These are phyloP conservation scores for Notodonta dromedarius DNA, from an alignment of 2,888 invertebrate species.

Conservation along the genomic window DNA sequence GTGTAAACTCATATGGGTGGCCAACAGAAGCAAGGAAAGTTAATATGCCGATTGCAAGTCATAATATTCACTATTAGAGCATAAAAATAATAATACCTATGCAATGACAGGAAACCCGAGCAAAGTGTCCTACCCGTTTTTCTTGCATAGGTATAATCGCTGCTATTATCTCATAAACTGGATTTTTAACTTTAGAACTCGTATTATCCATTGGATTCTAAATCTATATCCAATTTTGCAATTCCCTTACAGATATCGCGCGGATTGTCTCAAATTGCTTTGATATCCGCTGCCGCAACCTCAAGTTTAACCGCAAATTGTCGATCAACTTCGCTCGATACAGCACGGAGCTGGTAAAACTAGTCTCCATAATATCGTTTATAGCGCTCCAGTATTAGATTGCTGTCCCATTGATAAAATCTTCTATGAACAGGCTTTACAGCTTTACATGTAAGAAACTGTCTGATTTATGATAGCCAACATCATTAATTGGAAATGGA, in stretches of 20 bases:
- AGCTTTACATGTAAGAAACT: conserved; percentile 1
- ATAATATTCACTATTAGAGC: too few relatives aligned
- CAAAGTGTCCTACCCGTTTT: not conserved
- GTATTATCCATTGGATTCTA: conserved; percentile 1
- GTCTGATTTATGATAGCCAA: not conserved
- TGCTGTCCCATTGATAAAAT: conserved; percentile 4
- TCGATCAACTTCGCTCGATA: conserved; percentile 40
- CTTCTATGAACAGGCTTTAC: conserved; percentile 3
- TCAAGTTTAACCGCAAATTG: conserved; percentile 52
- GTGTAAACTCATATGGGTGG: too few relatives aligned
- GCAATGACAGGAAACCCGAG: not conserved
- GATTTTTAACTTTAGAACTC: not conserved
- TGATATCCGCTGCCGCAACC: conserved; percentile 56
- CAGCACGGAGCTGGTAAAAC: conserved; percentile 13
- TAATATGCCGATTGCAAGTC: too few relatives aligned
- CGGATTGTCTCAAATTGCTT: conserved; percentile 54
- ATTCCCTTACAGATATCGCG: conserved; percentile 16
- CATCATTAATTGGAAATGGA: not conserved
- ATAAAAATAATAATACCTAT: not conserved
- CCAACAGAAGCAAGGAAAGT: too few relatives aligned
- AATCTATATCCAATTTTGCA: conserved; percentile 21
- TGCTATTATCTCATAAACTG: conserved; percentile 1
- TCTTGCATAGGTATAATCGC: not conserved
- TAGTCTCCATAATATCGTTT: not conserved
- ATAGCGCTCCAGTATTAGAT: not conserved